A percentile compares a stretch with the other conserved stretches of the same genome.
Evolutionary conservation across 2,888 invertebrate genomes (phyloP).

Genomic region (Acanthosepion lycidas): DNA sequence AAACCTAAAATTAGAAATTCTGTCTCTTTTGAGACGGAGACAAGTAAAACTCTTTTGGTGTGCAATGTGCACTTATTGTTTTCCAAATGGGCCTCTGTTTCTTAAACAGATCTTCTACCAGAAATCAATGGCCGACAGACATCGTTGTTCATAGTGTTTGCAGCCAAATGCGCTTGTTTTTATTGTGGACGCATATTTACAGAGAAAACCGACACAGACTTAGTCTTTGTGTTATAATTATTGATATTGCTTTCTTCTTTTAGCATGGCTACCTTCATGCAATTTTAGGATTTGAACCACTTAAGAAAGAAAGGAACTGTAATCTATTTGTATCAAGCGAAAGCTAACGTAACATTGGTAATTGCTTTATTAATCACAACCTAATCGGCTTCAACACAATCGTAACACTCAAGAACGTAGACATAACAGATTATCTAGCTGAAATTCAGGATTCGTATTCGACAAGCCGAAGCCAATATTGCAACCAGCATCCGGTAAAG

Average conservation of each 20-base stretch:
- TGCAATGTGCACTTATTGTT: background rate
- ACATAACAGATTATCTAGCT: background rate
- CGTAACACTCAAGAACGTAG: conserved; percentile 17
- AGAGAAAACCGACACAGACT: background rate
- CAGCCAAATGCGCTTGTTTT: background rate
- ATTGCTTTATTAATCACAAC: conserved; percentile 21
- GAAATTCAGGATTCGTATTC: background rate
- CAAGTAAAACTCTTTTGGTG: background rate
- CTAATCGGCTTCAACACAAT: background rate
- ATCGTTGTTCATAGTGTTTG: background rate
- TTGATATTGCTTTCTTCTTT: conserved; percentile 12
- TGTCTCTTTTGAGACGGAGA: background rate
- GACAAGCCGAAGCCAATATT: conserved; percentile 1
- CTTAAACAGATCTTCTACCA: background rate
- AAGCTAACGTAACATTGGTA: conserved; percentile 4
- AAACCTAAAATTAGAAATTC: background rate
- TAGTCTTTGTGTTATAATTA: background rate
- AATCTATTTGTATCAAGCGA: background rate
- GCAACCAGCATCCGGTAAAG: background rate
- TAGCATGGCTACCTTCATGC: conserved; percentile 8
- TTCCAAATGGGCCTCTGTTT: background rate
- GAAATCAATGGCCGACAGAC: background rate
- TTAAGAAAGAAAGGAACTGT: background rate
- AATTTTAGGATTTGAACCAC: background rate
- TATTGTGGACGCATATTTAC: background rate